These are phyloP conservation scores for Bruchidius siliquastri DNA, from an alignment of 2,888 invertebrate genomes.

Conservation along the genomic window DNA sequence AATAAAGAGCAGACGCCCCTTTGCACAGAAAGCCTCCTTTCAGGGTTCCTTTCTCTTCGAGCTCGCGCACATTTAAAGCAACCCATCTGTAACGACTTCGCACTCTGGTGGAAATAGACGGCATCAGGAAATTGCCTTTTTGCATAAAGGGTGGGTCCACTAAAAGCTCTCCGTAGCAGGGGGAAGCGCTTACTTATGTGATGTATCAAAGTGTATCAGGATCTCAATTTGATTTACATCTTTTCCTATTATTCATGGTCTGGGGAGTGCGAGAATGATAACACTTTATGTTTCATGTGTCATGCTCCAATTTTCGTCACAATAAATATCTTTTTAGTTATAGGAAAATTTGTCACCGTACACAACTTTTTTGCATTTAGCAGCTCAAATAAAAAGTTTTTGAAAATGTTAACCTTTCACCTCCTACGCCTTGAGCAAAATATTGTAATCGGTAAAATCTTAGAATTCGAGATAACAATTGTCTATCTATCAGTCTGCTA, in stretches of 20 bases:
- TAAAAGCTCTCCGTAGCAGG: background rate
- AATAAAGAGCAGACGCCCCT: background rate
- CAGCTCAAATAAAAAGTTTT: no score
- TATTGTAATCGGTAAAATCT: no score
- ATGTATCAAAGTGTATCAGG: background rate
- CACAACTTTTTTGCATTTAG: no score
- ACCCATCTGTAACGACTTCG: constrained; percentile 18
- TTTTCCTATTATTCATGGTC: background rate
- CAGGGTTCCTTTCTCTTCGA: background rate
- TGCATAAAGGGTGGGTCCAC: constrained; percentile 23
- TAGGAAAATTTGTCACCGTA: no score
- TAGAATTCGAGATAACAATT: no score
- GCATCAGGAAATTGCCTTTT: constrained; percentile 31
- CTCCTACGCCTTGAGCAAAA: no score
- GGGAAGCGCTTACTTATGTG: background rate
- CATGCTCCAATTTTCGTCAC: no score
- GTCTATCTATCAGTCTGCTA: no score
- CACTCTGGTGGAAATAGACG: constrained; percentile 17
- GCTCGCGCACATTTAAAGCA: background rate
- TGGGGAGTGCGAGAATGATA: background rate
- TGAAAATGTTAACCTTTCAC: no score
- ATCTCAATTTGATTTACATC: background rate
- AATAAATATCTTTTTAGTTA: no score
- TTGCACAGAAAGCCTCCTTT: background rate
- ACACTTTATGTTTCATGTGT: background rate